Percentiles rank a stretch among this genome's conserved stretches.
Conservation (phyloP, 2,888 invertebrate species). For the Dryomyza anilis region DNA sequence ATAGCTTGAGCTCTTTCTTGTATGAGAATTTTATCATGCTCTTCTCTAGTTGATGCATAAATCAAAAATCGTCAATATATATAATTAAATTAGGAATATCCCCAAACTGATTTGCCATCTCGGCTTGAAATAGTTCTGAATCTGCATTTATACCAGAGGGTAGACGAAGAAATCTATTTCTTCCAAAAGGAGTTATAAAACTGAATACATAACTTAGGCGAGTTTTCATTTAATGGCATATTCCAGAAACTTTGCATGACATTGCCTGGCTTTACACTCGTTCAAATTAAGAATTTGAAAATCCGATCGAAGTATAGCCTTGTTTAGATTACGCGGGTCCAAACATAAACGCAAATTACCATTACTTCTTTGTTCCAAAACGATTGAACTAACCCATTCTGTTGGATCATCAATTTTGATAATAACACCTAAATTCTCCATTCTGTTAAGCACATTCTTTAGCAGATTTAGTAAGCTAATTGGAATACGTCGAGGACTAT, state of each 20-base stretch:
- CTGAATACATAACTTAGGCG: slow-evolving; percentile 22
- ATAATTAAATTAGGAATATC: slow-evolving; percentile 33
- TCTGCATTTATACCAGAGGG: slow-evolving; percentile 29
- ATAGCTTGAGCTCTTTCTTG: background rate
- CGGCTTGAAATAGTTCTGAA: slow-evolving; percentile 35
- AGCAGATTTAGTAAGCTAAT: slow-evolving; percentile 25
- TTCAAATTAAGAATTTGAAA: slow-evolving; percentile 29
- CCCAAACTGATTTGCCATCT: slow-evolving; percentile 35
- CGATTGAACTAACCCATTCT: slow-evolving; percentile 35
- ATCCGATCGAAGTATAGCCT: slow-evolving; percentile 30
- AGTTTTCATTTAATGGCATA: slow-evolving; percentile 15
- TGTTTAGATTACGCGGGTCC: slow-evolving; percentile 36
- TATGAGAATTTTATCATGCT: background rate
- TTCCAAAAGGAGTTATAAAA: slow-evolving; percentile 35
- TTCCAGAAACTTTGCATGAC: slow-evolving; percentile 27
- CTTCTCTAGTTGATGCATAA: slow-evolving; percentile 8
- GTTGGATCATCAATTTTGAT: slow-evolving; percentile 29
- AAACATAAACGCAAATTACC: slow-evolving; percentile 31
- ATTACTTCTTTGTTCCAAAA: slow-evolving; percentile 31
- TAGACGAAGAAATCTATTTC: slow-evolving; percentile 20
- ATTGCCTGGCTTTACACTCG: slow-evolving; percentile 26
- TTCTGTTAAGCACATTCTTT: slow-evolving; percentile 27
- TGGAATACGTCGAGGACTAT: slow-evolving; percentile 29
- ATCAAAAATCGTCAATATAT: slow-evolving; percentile 31
- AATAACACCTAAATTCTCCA: slow-evolving; percentile 30